A percentile compares a stretch with the other conserved stretches of the same genome.
Conservation (phyloP, 2,113 vertebrate genomes). For the Motacilla alba region DNA sequence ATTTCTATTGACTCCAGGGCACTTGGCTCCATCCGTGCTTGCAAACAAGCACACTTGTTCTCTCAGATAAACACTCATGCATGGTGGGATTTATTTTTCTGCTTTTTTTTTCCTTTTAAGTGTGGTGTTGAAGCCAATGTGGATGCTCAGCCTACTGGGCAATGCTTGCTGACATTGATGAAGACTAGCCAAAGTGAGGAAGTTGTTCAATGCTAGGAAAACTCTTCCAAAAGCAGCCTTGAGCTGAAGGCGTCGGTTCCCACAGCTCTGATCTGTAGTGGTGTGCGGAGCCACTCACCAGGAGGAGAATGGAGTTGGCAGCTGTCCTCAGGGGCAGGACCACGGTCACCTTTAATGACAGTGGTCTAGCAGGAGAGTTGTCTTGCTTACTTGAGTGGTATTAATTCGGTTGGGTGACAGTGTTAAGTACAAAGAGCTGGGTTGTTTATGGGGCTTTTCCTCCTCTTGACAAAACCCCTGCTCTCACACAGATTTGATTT, state of each 20-base stretch:
- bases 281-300: fast-evolving
- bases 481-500: neutral
- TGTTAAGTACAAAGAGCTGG: neutral
- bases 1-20: neutral
- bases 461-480: neutral
- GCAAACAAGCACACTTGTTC: neutral
- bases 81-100: neutral
- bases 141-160: neutral
- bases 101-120: neutral
- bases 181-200: neutral
- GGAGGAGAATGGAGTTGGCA: neutral
- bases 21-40: neutral
- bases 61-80: neutral
- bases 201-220: neutral
- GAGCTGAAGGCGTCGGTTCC: fast-evolving
- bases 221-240: neutral
- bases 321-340: neutral
- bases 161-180: neutral
- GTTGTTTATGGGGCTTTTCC: neutral
- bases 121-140: neutral
- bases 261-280: fast-evolving
- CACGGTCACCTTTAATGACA: neutral
- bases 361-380: neutral
- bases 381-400: neutral
- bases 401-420: neutral